phyloP scores from a whole-genome alignment of 2,113 vertebrate genomes.

The Engraulis encrasicolus region DNA sequence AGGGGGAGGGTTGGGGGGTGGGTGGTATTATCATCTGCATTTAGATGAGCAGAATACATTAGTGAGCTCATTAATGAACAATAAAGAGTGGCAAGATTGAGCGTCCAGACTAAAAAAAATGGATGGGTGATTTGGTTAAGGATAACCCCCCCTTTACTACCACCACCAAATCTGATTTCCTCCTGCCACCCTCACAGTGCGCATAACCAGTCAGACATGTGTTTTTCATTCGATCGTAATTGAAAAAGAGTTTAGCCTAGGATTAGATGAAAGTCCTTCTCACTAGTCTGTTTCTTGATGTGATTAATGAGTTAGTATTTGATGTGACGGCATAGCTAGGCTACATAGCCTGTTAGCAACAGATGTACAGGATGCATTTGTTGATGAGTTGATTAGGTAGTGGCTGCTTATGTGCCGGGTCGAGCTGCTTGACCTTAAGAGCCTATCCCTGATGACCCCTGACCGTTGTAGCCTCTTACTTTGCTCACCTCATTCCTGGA shows the following conservation, averaged over 20 bases:
- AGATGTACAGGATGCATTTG: neutral
- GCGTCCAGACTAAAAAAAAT: constrained; percentile 15
- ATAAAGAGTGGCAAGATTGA: constrained; percentile 42
- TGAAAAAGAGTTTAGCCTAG: constrained; percentile 63
- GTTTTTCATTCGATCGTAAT: constrained; percentile 58
- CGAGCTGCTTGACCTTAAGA: constrained; percentile 31
- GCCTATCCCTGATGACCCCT: constrained; percentile 28
- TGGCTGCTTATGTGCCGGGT: neutral
- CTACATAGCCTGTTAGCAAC: neutral
- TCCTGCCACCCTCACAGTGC: constrained; percentile 17
- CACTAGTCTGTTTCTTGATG: constrained; percentile 51
- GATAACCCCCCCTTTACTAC: constrained; percentile 35
- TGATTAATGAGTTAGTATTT: constrained; percentile 43
- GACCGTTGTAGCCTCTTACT: constrained; percentile 19
- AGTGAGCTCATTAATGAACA: constrained; percentile 62
- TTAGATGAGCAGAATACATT: constrained; percentile 61
- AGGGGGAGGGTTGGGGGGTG: neutral
- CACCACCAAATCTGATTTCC: constrained; percentile 48
- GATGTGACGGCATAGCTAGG: constrained; percentile 25
- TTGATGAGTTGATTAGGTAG: neutral
- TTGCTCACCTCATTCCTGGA: neutral
- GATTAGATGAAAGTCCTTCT: constrained; percentile 58
- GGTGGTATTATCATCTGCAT: constrained; percentile 62
- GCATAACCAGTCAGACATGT: constrained; percentile 50
- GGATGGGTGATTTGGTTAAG: constrained; percentile 39